Evolutionary conservation across 2,888 invertebrate genomes (phyloP).

Genomic region (Netelia inedita): DNA sequence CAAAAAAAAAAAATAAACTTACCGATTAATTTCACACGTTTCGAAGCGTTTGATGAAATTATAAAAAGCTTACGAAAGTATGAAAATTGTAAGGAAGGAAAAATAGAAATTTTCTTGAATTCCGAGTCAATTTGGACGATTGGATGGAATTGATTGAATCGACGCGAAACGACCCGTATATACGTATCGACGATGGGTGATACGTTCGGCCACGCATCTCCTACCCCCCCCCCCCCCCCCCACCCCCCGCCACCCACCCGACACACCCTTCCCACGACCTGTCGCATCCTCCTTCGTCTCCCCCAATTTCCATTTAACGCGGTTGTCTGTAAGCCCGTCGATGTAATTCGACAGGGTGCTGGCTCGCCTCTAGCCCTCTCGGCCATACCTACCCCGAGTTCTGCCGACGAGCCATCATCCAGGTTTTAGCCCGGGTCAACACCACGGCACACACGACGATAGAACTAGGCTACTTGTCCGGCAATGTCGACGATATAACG

Average conservation of each 20-base stretch:
- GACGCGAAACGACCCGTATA: neutral
- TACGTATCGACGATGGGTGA: neutral
- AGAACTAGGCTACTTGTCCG: slow-evolving; percentile 59
- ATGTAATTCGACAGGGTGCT: slow-evolving; percentile 78
- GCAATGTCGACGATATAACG: slow-evolving; percentile 63
- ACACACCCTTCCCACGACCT: slow-evolving; percentile 13
- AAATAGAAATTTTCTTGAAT: neutral
- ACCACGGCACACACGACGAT: slow-evolving; percentile 35
- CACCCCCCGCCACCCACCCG: too few relatives aligned
- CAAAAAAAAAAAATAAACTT: neutral
- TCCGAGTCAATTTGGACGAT: neutral
- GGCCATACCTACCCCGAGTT: slow-evolving; percentile 6
- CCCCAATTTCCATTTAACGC: slow-evolving; percentile 81
- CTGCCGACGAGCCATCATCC: slow-evolving; percentile 57
- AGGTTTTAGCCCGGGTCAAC: slow-evolving; percentile 65
- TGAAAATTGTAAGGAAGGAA: too few relatives aligned
- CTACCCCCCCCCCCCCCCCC: slow-evolving; percentile 22
- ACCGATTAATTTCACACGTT: neutral
- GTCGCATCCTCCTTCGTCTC: slow-evolving; percentile 61
- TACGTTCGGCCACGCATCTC: slow-evolving; percentile 7
- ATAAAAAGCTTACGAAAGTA: too few relatives aligned
- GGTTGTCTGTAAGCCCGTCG: slow-evolving; percentile 77
- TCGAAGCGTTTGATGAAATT: neutral
- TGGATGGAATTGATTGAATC: neutral
- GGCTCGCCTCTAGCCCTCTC: slow-evolving; percentile 22